Evolutionary conservation across 2,888 invertebrate species (phyloP), one percentile per base, ranked within the genome.

Genomic region (Noctua janthe): DNA sequence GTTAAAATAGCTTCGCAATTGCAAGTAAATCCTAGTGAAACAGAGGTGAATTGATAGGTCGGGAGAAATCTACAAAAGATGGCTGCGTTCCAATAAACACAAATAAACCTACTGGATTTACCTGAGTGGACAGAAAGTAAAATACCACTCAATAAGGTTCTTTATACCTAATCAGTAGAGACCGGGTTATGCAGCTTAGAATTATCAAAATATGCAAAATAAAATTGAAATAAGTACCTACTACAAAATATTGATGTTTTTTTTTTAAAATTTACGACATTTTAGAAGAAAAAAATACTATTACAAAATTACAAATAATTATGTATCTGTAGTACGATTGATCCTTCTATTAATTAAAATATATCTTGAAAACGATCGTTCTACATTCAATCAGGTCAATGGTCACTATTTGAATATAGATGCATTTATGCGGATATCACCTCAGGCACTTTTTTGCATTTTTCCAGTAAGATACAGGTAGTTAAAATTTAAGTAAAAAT

Each of bases 51-150:
- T 82, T 82, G 80, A 84, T 84, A 81, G 64, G 56, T 84, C 78
- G 35, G 71, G 83, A 84, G 87, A 84, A 73, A 84, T 86, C 35
- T 74, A 39, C n/a, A 56, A 62, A 82, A 72, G 67, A 80, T 85
- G 80, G 74, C 75, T 78, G n/a, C 39, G 67, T 71, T 83, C 78
- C 79, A 87, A 79, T 69, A 76, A 71, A 71, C n/a, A 69, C 54
- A 67, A 80, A 78, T 51, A 76, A 76, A 78, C 71, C 76, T 59
- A 81, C 54, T 74, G 49, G 76, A 73, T 62, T 54, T 56, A 39
- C 70, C 4, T 69, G 17, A 74, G 13, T 66, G 39, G 15, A 47
- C 17, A 62, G 29, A 43, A 59, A 76, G 56, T 29, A 35, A 35
- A 78, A 67, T n/a, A 54, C 47, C 35, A 54, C 8, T 54, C n/a